Evolutionary conservation across 2,888 invertebrate genomes (phyloP).

Genomic region (Hypercompe scribonia): DNA sequence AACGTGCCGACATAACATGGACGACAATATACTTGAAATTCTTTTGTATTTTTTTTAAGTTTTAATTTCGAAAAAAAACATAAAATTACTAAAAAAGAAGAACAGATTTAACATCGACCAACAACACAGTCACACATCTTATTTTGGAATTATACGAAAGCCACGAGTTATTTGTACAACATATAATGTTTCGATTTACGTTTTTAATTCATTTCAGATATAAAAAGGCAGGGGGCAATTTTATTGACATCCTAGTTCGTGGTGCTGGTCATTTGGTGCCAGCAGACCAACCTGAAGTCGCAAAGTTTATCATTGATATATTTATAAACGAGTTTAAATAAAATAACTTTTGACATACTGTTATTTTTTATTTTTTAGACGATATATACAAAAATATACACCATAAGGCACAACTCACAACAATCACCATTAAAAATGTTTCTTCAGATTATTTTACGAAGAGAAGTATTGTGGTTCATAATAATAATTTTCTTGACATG

Average conservation of each 20-base stretch:
- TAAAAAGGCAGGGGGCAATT: slow-evolving; percentile 78
- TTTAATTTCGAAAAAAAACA: too few species aligned
- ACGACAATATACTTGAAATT: too few species aligned
- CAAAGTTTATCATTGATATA: slow-evolving; percentile 57
- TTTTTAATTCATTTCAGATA: slow-evolving; percentile 65
- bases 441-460: too few species aligned
- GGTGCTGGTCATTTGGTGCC: slow-evolving; percentile 87
- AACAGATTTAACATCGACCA: too few species aligned
- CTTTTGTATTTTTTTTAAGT: too few species aligned
- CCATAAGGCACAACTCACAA: slow-evolving; percentile 7
- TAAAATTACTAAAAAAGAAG: too few species aligned
- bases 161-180: not conserved
- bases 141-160: not conserved
- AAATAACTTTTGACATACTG: slow-evolving; percentile 16
- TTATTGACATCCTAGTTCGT: slow-evolving; percentile 82
- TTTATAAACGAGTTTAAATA: slow-evolving; percentile 60
- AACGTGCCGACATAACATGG: too few species aligned
- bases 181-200: too few species aligned
- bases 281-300: slow-evolving; percentile 79
- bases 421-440: not conserved
- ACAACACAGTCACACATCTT: not conserved
- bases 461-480: not conserved
- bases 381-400: slow-evolving; percentile 10
- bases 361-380: not conserved
- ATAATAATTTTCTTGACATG: not conserved